These are phyloP conservation scores for Pantala flavescens DNA, from an alignment of 1,140 invertebrate genomes.

Conservation along the genomic window DNA sequence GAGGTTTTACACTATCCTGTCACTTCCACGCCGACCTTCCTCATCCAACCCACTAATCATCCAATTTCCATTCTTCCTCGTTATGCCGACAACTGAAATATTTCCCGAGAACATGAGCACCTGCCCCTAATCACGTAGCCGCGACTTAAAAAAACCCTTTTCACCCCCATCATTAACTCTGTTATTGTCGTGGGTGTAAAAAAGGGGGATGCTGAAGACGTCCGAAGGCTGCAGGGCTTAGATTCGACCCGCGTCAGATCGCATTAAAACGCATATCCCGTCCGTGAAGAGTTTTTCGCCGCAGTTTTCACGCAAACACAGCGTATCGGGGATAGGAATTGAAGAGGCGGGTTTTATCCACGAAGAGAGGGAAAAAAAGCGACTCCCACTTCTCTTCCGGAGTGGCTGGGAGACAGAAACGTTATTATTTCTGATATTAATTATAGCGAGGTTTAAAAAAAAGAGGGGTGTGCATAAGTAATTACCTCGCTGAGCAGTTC, in stretches of 20 bases:
- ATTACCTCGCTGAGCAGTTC: background rate
- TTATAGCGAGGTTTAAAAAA: background rate
- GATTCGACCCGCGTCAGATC: no score
- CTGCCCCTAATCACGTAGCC: background rate
- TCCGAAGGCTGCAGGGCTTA: no score
- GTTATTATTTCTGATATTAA: background rate
- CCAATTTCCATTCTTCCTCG: background rate
- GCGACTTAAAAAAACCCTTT: background rate
- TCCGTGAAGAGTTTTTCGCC: no score
- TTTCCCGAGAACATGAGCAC: background rate
- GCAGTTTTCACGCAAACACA: no score
- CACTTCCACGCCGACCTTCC: background rate
- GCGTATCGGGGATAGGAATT: no score
- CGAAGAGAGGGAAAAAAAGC: no score
- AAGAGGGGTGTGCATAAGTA: background rate
- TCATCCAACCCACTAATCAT: slow-evolving; percentile 3
- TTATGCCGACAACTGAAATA: background rate
- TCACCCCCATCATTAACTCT: background rate
- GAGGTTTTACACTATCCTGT: no score
- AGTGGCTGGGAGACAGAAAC: no score
- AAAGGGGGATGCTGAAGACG: no score
- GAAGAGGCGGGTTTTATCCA: no score
- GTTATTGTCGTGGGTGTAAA: background rate
- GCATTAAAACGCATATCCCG: no score
- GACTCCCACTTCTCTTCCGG: no score